These are phyloP conservation scores for Aphelenchoides fujianensis DNA, from an alignment of 1,140 invertebrate genomes.

Conservation along the genomic window DNA sequence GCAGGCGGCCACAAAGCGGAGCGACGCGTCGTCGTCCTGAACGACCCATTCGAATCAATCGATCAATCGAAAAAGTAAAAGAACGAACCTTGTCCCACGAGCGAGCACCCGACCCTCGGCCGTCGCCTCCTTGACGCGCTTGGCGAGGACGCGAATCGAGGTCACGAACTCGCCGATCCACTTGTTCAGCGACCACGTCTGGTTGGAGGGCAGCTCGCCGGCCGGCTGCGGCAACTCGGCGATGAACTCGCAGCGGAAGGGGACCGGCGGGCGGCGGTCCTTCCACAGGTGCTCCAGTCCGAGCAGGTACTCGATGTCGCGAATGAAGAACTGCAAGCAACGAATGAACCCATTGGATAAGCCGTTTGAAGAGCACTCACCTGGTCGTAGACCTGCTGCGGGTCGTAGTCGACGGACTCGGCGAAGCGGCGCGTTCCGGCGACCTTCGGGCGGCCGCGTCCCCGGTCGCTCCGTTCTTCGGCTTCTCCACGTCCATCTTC, in stretches of 20 bases:
- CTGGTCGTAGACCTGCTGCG: conserved; percentile 69
- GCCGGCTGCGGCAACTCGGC: conserved; percentile 24
- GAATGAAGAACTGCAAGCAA: conserved; percentile 77
- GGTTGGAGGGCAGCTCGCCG: conserved; percentile 42
- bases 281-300: conserved; percentile 92
- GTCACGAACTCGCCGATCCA: conserved; percentile 74
- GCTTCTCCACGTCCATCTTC: conserved; percentile 71
- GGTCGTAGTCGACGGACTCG: conserved; percentile 76
- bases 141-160: conserved; percentile 68
- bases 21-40: conserved; percentile 79
- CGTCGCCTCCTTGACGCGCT: conserved; percentile 37
- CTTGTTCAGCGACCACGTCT: conserved; percentile 76
- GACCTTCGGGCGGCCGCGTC: conserved; percentile 24
- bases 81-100: conserved; percentile 47
- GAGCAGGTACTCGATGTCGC: conserved; percentile 91
- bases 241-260: conserved; percentile 68
- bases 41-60: background rate
- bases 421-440: conserved; percentile 78
- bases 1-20: conserved; percentile 94
- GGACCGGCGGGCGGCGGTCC: conserved; percentile 77
- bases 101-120: conserved; percentile 29
- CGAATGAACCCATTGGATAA: background rate
- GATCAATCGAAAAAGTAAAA: too few relatives aligned
- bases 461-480: conserved; percentile 65
- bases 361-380: conserved; percentile 51